A percentile compares a stretch with the other conserved stretches of the same genome.
phyloP scores from a whole-genome alignment of 2,113 vertebrate species.

The Gambusia affinis region DNA sequence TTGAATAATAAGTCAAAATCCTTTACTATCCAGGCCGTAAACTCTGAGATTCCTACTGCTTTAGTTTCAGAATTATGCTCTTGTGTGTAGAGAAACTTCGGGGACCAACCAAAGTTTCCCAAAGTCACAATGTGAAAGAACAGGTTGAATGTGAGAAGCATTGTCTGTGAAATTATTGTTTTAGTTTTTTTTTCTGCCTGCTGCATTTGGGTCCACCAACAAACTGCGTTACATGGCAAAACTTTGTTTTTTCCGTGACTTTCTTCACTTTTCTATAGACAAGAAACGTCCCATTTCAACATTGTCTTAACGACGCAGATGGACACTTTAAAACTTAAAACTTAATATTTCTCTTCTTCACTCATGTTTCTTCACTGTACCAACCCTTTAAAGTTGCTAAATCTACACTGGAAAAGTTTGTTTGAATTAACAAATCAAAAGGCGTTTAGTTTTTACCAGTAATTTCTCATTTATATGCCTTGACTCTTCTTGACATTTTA shows the following conservation, averaged over 20 bases:
- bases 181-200: no score
- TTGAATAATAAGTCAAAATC: no score
- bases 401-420: conserved; percentile 10
- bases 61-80: conserved; percentile 11
- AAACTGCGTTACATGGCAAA: no score
- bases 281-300: not conserved
- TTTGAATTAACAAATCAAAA: not conserved
- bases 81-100: conserved; percentile 11
- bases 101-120: conserved; percentile 17
- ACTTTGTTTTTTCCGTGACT: no score
- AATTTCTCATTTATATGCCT: conserved; percentile 4
- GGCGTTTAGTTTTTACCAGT: conserved; percentile 6
- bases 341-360: not conserved
- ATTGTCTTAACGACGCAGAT: conserved; percentile 7
- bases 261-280: no score
- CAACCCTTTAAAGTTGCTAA: conserved; percentile 8
- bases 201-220: no score
- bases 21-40: conserved; percentile 25
- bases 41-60: conserved; percentile 41
- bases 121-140: conserved; percentile 33
- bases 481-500: conserved; percentile 41
- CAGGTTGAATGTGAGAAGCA: no score
- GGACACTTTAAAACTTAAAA: conserved; percentile 19
- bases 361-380: conserved; percentile 15
- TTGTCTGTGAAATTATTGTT: no score